Conservation (phyloP, 2,888 invertebrate genomes). For the Carpatolechia fugitivella region DNA sequence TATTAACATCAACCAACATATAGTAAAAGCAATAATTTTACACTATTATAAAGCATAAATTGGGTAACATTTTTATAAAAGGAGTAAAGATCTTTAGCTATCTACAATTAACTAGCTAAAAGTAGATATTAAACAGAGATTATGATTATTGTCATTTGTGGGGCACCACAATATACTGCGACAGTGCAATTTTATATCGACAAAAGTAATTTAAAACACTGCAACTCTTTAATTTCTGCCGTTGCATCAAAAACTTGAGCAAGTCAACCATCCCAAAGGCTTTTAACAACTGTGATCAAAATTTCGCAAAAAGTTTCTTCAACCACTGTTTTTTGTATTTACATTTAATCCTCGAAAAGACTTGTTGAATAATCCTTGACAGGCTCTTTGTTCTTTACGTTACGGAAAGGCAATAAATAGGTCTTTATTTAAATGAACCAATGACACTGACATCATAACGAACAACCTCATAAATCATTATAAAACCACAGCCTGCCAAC, state of each 20-base stretch:
- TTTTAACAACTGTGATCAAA: neutral
- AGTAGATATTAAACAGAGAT: no score
- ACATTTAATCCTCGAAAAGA: constrained; percentile 17
- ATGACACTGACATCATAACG: constrained; percentile 35
- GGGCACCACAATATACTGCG: no score
- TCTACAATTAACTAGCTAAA: no score
- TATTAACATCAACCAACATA: neutral
- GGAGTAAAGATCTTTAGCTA: no score
- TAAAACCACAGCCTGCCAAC: constrained; percentile 32
- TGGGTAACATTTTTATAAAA: no score
- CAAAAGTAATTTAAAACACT: neutral
- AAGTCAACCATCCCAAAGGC: neutral
- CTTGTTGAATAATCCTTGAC: constrained; percentile 14
- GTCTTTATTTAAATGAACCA: constrained; percentile 7
- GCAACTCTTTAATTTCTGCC: neutral
- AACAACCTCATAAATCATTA: constrained; percentile 38
- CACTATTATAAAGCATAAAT: no score
- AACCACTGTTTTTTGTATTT: neutral
- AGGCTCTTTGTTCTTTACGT: neutral
- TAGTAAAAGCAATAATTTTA: no score
- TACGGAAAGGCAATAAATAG: neutral
- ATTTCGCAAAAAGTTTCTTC: neutral
- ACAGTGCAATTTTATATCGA: neutral
- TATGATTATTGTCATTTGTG: no score
- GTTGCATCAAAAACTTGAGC: neutral